phyloP scores from a whole-genome alignment of 1,140 invertebrate genomes.

The Aphelenchoides fujianensis region DNA sequence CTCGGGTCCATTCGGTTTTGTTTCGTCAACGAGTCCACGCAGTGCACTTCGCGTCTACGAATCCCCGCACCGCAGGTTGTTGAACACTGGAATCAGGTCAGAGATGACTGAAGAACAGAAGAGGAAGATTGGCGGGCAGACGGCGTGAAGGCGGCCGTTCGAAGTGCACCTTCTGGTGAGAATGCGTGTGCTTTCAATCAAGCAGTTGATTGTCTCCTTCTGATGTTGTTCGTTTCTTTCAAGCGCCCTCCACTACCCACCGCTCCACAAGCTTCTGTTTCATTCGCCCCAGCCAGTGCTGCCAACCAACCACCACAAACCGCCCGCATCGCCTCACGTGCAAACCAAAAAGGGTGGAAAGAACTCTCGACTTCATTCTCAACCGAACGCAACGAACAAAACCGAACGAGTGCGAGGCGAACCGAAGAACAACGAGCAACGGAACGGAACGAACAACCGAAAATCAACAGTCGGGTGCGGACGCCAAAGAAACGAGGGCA shows the following conservation, averaged over 20 bases:
- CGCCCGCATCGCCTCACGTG: no score
- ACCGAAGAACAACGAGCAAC: not conserved
- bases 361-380: not conserved
- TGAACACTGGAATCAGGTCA: conserved; percentile 68
- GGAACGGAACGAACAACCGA: not conserved
- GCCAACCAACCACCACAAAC: no score
- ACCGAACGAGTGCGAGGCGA: no score
- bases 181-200: no score
- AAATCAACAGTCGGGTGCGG: not conserved
- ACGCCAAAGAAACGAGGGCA: not conserved
- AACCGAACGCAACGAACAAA: not conserved
- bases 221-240: no score
- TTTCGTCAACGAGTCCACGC: conserved; percentile 64
- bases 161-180: no score
- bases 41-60: conserved; percentile 68
- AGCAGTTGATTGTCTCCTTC: conserved; percentile 1
- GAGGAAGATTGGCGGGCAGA: no score
- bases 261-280: no score
- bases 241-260: no score
- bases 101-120: no score
- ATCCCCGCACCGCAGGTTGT: conserved; percentile 71
- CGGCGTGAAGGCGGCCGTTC: no score
- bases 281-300: no score
- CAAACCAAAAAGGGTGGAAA: not conserved
- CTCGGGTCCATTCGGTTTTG: conserved; percentile 53